Conservation (phyloP, 2,113 vertebrate genomes). For the Myiagra hebetior region DNA sequence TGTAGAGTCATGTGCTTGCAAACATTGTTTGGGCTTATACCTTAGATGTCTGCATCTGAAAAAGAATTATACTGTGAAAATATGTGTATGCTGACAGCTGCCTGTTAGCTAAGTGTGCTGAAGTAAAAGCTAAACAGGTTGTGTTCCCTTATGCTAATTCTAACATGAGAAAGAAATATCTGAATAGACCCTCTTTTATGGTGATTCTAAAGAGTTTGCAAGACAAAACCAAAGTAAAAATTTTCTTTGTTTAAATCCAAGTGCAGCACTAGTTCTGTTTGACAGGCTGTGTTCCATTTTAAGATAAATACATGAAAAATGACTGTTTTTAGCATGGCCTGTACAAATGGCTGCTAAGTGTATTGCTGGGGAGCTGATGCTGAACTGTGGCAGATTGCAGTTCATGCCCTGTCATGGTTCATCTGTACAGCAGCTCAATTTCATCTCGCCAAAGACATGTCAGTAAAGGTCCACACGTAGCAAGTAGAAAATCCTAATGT, state of each 20-base stretch:
- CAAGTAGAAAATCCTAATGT: neutral
- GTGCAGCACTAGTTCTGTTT: neutral
- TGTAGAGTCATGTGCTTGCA: neutral
- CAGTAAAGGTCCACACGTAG: rapidly evolving
- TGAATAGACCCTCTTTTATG: neutral
- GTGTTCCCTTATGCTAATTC: neutral
- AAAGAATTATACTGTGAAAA: neutral
- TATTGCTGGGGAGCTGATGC: neutral
- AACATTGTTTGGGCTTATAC: neutral
- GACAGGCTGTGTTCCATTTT: neutral
- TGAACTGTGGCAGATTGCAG: neutral
- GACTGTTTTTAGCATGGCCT: neutral
- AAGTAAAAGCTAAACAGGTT: neutral
- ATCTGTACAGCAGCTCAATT: neutral
- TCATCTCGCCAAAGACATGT: neutral
- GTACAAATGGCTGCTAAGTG: neutral
- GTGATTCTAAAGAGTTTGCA: neutral
- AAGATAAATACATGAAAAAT: neutral
- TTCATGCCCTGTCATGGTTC: neutral
- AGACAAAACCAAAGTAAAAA: neutral
- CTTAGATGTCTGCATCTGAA: neutral
- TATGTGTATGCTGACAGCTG: neutral
- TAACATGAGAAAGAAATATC: neutral
- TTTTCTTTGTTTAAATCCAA: neutral
- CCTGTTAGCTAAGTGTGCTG: neutral